Conservation (phyloP, 2,888 invertebrate genomes). For the Dryomyza anilis region DNA sequence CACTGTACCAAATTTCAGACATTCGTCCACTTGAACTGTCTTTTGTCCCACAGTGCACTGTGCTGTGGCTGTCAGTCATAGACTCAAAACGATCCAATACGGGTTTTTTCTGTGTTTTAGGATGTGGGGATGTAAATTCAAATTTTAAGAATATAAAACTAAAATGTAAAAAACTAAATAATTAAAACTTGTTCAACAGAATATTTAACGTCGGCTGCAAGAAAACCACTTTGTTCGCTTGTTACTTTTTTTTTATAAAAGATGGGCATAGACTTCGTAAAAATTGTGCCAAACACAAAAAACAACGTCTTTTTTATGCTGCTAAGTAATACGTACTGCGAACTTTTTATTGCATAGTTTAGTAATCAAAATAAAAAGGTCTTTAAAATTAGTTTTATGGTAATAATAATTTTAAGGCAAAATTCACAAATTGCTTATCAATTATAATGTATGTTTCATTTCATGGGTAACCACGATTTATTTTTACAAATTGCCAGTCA, state of each 20-base stretch:
- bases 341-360: constrained; percentile 10
- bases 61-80: neutral
- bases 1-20: no score
- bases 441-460: constrained; percentile 8
- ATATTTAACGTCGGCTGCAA: constrained; percentile 34
- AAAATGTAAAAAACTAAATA: constrained; percentile 34
- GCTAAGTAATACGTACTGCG: no score
- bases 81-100: neutral
- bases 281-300: neutral
- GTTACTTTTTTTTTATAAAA: neutral
- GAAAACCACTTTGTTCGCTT: constrained; percentile 3
- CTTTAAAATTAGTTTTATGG: constrained; percentile 33
- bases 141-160: constrained; percentile 21
- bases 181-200: constrained; percentile 44
- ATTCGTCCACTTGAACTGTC: no score
- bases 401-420: constrained; percentile 37
- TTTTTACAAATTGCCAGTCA: no score
- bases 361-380: constrained; percentile 13
- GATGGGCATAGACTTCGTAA: neutral
- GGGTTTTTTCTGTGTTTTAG: neutral
- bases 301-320: no score
- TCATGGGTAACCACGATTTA: no score
- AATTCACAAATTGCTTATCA: constrained; percentile 39
- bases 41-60: no score
- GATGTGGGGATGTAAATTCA: constrained; percentile 10